A percentile compares a stretch with the other conserved stretches of the same genome.
These are phyloP conservation scores for Gortyna flavago DNA, from an alignment of 2,888 invertebrate genomes.

Conservation along the genomic window DNA sequence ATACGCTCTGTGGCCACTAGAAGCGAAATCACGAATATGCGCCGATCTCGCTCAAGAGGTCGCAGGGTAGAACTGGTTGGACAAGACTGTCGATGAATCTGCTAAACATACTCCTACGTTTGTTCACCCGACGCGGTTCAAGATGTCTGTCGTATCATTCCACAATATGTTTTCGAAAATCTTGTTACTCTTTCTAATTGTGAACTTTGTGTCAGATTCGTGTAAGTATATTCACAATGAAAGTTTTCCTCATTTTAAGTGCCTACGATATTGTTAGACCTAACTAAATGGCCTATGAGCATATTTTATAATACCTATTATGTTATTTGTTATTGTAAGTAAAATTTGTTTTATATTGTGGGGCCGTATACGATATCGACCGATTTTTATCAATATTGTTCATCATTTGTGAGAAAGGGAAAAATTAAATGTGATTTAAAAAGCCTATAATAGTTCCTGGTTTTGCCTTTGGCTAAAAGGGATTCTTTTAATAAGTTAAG, in stretches of 20 bases:
- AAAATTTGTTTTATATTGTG: neutral
- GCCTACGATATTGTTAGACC: neutral
- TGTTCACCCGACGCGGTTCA: neutral
- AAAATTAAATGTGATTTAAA: too few relatives aligned
- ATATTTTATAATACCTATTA: neutral
- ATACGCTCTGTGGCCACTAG: neutral
- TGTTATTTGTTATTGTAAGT: neutral
- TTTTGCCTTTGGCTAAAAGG: too few relatives aligned
- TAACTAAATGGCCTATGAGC: neutral
- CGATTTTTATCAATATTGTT: too few relatives aligned
- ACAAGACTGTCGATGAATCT: constrained; percentile 1
- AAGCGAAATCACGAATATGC: neutral
- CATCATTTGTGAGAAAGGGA: too few relatives aligned
- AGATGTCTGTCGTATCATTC: neutral
- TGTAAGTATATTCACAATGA: constrained; percentile 38
- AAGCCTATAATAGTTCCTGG: too few relatives aligned
- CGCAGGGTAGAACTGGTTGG: constrained; percentile 20
- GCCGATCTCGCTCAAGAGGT: neutral
- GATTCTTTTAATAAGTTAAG: too few relatives aligned
- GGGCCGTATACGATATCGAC: too few relatives aligned
- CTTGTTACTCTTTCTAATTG: constrained; percentile 30
- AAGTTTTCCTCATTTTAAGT: neutral
- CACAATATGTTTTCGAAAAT: constrained; percentile 40
- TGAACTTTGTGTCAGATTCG: constrained; percentile 25
- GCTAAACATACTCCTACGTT: neutral